Evolutionary conservation across 2,888 invertebrate species (phyloP), one percentile per base, ranked within the genome.

Genomic region (Rhaphigaster nebulosa): DNA sequence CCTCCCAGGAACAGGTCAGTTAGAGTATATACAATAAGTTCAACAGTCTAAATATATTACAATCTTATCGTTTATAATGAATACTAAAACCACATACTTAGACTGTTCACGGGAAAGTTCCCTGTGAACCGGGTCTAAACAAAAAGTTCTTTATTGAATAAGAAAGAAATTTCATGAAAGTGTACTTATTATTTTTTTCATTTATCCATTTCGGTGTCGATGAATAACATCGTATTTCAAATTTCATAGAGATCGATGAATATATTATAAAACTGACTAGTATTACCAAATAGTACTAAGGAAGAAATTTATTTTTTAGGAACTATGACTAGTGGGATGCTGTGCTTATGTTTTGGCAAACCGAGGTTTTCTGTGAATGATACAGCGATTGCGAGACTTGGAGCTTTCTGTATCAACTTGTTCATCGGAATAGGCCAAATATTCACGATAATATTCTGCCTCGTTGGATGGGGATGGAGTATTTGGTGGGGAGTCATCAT

Each of bases 381-480:
- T 93, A 96, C 96, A 92, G 95, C 96, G 26, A 96, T 95, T 93
- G 96, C 96, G 88, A 95, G 97, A 92, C 94, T 97, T 92, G 97
- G 97, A 45, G 96, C 98, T 4, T 95, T 98, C 92, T 95, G 98
- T 92, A 97, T 98, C 91, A 97, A 99, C 94, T 94, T 97, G 60
- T 94, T 98, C 92, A 97, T 99, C 91, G 98, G 98, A 0, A 95
- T 97, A 91, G 96, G 97, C 34, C 99, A 99, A 94, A 95, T 98
- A 93, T 98, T 98, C 94, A 98, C 98, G 45, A 97, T 99, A 90
- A 95, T 98, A 90, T 99, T 99, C 95, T 97, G 99, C 93, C 95
- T 98, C 90, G 98, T 98, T 76, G 98, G 99, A 34, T 99, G 99
- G 99, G 98, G 99, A 92, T 99, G 99, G 99, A 98, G 98, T 91